Base-by-base conservation (phyloP, 2,797 vertebrate genomes). In the Anguilla obscura region DNA sequence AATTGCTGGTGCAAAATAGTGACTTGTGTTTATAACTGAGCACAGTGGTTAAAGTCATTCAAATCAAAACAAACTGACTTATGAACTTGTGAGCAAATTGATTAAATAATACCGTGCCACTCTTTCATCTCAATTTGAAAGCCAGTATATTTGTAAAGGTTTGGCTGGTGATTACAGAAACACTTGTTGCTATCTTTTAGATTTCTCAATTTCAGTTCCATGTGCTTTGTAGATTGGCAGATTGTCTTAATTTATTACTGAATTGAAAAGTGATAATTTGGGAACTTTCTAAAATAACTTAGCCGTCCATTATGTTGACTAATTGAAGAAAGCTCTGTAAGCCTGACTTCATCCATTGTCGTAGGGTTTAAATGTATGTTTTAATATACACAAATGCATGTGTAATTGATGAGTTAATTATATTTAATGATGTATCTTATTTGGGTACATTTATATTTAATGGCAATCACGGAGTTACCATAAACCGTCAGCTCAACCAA, bases 371-470 rank as follows among this genome's bases (percentile, higher is more conserved):
- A 66, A n/a, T 24, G 63, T n/a, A 66, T 66, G 63, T 6, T 2
- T 69, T 69, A 69, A 69, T n/a, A 69, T 69, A 10, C 27, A n/a
- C 24, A 69, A 69, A 69, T 69, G 24, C 21, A 66, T 56, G 54
- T 16, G 12, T 56, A 56, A 56, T 56, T 56, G 3, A 58, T 69
- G 63, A 69, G n/a, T 69, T 69, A 69, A 69, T 69, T 69, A 69
- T 69, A 69, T 69, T 69, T 69, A 69, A 24, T 69, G 63, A 9
- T 69, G 9, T 21, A 69, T 69, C n/a, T 0, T 69, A 27, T 69
- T 69, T n/a, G 24, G n/a, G 63, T 27, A n/a, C 63, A 69, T 69
- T 69, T 69, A 69, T 69, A 69, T 69, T 69, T 69, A 27, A 69
- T 69, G 24, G n/a, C 63, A 27, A 8, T 1, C n/a, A n/a, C 63